A percentile compares a stretch with the other conserved stretches of the same genome.
These are phyloP conservation scores for Cylas formicarius DNA, from an alignment of 1,140 invertebrate genomes.

Conservation along the genomic window DNA sequence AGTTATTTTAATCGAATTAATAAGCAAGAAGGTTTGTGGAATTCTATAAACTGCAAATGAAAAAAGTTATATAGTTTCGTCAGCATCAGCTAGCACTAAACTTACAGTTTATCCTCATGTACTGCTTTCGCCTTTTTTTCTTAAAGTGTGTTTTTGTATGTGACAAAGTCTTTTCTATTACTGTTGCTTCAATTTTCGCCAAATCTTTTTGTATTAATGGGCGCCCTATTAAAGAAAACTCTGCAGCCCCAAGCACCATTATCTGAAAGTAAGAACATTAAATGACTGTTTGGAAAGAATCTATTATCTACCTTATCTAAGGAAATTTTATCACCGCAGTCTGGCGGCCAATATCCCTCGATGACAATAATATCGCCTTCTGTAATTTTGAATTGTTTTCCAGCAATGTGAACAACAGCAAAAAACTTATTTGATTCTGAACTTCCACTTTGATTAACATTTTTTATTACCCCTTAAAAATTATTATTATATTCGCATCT, in stretches of 20 bases:
- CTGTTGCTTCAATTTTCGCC: slow-evolving; percentile 72
- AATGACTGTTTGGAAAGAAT: too few relatives aligned
- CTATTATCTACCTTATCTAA: slow-evolving; percentile 68
- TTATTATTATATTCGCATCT: too few relatives aligned
- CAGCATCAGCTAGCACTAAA: too few relatives aligned
- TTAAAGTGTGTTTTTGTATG: slow-evolving; percentile 72
- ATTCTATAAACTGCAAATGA: slow-evolving; percentile 52
- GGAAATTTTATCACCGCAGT: slow-evolving; percentile 71
- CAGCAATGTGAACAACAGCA: slow-evolving; percentile 74
- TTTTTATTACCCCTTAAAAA: too few relatives aligned
- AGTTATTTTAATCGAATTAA: slow-evolving; percentile 58
- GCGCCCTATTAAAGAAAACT: slow-evolving; percentile 79
- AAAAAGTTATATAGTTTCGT: slow-evolving; percentile 9
- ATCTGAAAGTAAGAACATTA: slow-evolving; percentile 43
- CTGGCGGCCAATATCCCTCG: slow-evolving; percentile 76
- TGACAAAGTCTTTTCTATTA: slow-evolving; percentile 84
- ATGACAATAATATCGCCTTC: slow-evolving; percentile 78
- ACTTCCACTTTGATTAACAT: too few relatives aligned
- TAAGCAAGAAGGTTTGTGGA: slow-evolving; percentile 66
- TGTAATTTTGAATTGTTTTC: slow-evolving; percentile 84
- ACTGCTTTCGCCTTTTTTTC: slow-evolving; percentile 70
- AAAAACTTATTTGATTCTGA: too few relatives aligned
- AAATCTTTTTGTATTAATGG: slow-evolving; percentile 70
- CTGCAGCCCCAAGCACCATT: slow-evolving; percentile 70
- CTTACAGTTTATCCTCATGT: slow-evolving; percentile 65